phyloP scores from a whole-genome alignment of 2,113 vertebrate genomes.

The Albula glossodonta region DNA sequence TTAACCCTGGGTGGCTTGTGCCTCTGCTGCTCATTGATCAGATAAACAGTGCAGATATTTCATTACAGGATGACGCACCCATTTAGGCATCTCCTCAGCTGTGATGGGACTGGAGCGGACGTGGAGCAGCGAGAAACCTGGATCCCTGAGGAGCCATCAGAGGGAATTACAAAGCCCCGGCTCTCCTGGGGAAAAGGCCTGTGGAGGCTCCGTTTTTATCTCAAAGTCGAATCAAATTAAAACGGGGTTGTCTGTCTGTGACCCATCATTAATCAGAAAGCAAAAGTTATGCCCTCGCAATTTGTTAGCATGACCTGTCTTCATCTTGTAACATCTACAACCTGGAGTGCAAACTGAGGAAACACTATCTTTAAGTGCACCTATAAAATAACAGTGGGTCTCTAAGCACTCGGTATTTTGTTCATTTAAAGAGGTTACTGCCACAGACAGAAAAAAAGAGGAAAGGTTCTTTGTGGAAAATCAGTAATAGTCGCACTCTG shows the following conservation, averaged over 20 bases:
- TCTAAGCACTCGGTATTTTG: not conserved
- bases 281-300: conserved; percentile 45
- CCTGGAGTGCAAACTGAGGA: conserved; percentile 24
- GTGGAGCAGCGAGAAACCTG: conserved; percentile 69
- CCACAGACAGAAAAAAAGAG: not conserved
- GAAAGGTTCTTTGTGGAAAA: conserved; percentile 6
- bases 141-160: conserved; percentile 69
- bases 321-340: conserved; percentile 24
- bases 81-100: conserved; percentile 74
- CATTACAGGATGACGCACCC: conserved; percentile 68
- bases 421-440: not conserved
- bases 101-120: conserved; percentile 70
- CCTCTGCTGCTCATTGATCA: conserved; percentile 83
- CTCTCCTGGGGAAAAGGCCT: conserved; percentile 56
- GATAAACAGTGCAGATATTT: conserved; percentile 81
- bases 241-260: conserved; percentile 60
- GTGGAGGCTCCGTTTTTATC: conserved; percentile 47
- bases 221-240: conserved; percentile 67
- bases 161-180: conserved; percentile 65
- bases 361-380: conserved; percentile 28
- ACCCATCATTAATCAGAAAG: conserved; percentile 57
- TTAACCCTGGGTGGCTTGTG: conserved; percentile 80
- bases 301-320: conserved; percentile 53
- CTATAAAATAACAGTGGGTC: conserved; percentile 9
- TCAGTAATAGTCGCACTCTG: conserved; percentile 8